phyloP scores from a whole-genome alignment of 2,888 invertebrate species.

The Yponomeuta malinellus region DNA sequence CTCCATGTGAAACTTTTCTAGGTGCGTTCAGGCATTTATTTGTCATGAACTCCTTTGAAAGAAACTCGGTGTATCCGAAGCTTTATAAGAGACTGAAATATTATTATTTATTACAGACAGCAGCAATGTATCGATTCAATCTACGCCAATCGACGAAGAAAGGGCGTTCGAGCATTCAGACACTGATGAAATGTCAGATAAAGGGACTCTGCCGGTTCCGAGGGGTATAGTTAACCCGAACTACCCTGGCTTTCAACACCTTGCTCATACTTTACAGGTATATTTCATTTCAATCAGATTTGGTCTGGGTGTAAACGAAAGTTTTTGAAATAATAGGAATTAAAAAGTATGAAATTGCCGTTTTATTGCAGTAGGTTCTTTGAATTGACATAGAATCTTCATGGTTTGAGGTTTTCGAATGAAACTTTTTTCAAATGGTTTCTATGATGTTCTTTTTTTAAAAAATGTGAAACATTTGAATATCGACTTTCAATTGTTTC shows the following conservation, averaged over 20 bases:
- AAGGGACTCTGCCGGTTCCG: slow-evolving; percentile 59
- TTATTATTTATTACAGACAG: slow-evolving; percentile 29
- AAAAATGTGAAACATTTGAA: no score
- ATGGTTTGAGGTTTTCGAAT: no score
- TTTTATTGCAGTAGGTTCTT: no score
- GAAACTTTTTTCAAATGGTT: no score
- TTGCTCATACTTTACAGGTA: slow-evolving; percentile 82
- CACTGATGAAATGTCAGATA: slow-evolving; percentile 69
- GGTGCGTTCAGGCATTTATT: slow-evolving; percentile 28
- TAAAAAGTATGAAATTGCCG: no score
- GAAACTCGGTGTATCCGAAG: not conserved
- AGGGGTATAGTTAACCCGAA: slow-evolving; percentile 89
- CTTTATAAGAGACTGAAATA: not conserved
- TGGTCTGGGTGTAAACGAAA: no score
- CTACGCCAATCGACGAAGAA: slow-evolving; percentile 71
- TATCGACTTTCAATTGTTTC: no score
- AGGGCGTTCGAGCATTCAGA: slow-evolving; percentile 75
- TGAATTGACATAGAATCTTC: no score
- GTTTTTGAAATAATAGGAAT: no score
- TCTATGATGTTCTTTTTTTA: no score
- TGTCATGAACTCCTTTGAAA: not conserved
- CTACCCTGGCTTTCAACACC: slow-evolving; percentile 89
- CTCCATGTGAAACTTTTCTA: slow-evolving; percentile 32
- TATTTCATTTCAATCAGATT: slow-evolving; percentile 18
- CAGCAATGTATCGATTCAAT: slow-evolving; percentile 44